Evolutionary conservation across 2,888 invertebrate species (phyloP).

Genomic region (Polymixis lichenea): DNA sequence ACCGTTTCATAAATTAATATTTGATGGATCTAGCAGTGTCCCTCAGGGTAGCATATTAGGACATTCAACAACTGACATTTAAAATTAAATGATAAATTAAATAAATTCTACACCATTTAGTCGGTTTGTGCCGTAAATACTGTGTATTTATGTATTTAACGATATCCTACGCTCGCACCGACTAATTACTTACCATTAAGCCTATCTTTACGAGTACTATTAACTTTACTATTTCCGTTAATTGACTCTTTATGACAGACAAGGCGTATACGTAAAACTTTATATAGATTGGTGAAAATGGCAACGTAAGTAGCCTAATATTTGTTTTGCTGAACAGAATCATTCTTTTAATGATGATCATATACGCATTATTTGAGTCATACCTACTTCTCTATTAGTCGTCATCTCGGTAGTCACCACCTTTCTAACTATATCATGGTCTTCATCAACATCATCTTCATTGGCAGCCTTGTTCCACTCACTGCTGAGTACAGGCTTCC

Average conservation of each 20-base stretch:
- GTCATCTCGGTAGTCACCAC: not conserved
- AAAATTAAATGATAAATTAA: conserved; percentile 17
- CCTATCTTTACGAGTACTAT: conserved; percentile 26
- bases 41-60: conserved; percentile 7
- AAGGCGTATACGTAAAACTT: not conserved
- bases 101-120: conserved; percentile 21
- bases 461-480: too few relatives aligned
- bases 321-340: not conserved
- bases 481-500: not conserved
- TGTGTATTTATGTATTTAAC: conserved; percentile 25
- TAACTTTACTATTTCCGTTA: conserved; percentile 26
- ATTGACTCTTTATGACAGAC: conserved; percentile 22
- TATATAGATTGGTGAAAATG: conserved; percentile 13
- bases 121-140: not conserved
- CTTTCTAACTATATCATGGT: not conserved
- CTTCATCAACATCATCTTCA: not conserved
- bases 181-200: conserved; percentile 33
- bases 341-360: not conserved
- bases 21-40: not conserved
- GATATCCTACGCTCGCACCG: conserved; percentile 8
- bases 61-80: not conserved
- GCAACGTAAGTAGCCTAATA: not conserved
- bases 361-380: not conserved
- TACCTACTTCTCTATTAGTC: too few relatives aligned
- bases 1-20: not conserved